Percentiles rank a stretch among this genome's conserved stretches.
Conservation (phyloP, 2,888 invertebrate species). For the Conops quadrifasciatus region DNA sequence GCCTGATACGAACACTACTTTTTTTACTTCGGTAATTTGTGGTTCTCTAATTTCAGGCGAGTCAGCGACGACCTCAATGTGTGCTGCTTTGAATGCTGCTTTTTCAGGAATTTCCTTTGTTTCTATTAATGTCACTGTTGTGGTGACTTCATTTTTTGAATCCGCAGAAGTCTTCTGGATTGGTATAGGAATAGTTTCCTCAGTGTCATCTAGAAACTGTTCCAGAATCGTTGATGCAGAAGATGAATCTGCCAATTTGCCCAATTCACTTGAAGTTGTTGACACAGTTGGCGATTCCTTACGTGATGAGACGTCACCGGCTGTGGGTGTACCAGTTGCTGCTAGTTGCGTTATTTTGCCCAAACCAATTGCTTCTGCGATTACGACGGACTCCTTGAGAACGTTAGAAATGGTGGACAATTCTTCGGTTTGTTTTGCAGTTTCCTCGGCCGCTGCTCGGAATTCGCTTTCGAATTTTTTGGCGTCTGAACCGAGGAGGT, state of each 20-base stretch:
- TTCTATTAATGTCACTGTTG: not conserved
- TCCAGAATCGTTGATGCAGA: not conserved
- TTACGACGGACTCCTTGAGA: slow-evolving; percentile 44
- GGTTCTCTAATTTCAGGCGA: not conserved
- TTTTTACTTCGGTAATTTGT: not conserved
- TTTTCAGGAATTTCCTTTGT: not conserved
- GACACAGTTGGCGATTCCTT: not conserved
- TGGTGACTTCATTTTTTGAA: not conserved
- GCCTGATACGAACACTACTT: not conserved
- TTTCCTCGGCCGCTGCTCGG: slow-evolving; percentile 9
- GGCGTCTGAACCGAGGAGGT: slow-evolving; percentile 11
- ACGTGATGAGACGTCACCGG: not conserved
- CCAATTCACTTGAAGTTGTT: not conserved
- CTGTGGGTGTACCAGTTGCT: no score
- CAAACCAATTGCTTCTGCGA: slow-evolving; percentile 33
- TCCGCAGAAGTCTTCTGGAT: slow-evolving; percentile 21
- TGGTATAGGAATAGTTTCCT: slow-evolving; percentile 5
- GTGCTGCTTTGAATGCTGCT: not conserved
- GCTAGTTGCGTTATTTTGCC: slow-evolving; percentile 25
- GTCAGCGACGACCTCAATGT: not conserved
- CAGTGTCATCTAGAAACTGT: not conserved
- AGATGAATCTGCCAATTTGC: not conserved
- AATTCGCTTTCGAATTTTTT: slow-evolving; percentile 15
- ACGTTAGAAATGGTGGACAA: slow-evolving; percentile 39
- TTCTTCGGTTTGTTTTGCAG: slow-evolving; percentile 7